Base-by-base conservation (phyloP, 2,888 invertebrate species). In the Prosapia bicincta region DNA sequence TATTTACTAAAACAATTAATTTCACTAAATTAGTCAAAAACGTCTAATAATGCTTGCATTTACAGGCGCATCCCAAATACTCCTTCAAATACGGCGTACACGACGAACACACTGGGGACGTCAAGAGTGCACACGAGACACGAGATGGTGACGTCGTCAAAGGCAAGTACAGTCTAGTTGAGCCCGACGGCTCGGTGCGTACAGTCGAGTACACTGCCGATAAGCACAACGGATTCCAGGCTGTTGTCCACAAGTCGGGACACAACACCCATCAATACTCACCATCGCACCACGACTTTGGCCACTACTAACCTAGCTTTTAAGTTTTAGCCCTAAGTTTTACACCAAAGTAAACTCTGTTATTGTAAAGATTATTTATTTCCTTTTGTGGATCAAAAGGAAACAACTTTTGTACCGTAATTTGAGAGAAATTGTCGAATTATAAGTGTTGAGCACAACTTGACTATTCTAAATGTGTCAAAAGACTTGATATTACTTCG, bases 21-120 rank as follows among this genome's bases (percentile, higher is more conserved):
- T n/a, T n/a, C n/a, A n/a, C n/a, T n/a, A n/a, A n/a, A n/a, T n/a
- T n/a, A n/a, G n/a, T n/a, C n/a, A n/a, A n/a, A n/a, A n/a, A n/a
- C n/a, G n/a, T n/a, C n/a, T n/a, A n/a, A n/a, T n/a, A n/a, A n/a
- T n/a, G n/a, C n/a, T 32, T 24, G n/a, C 54, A 68, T 65, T 71
- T 26, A 26, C 75, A 80, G 79, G 79, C 79, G 13, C 79, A 80
- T 69, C 79, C 79, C 10, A 80, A 80, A 66, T 80, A 80, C 73
- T 78, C 79, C 25, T 80, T 75, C 77, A 80, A 80, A 13, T 80
- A 80, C 43, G 79, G 79, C 23, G 79, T 80, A n/a, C 78, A 80
- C 43, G 79, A 80, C n/a, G 77, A 72, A 3, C 79, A 80, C 66
- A 80, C 79, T 7, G 79, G 79, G 3, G 79, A 80, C 65, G 78